Evolutionary conservation across 2,797 vertebrate genomes (phyloP), one percentile per base, ranked within the genome.

Genomic region (Notoglanidium macrostoma): DNA sequence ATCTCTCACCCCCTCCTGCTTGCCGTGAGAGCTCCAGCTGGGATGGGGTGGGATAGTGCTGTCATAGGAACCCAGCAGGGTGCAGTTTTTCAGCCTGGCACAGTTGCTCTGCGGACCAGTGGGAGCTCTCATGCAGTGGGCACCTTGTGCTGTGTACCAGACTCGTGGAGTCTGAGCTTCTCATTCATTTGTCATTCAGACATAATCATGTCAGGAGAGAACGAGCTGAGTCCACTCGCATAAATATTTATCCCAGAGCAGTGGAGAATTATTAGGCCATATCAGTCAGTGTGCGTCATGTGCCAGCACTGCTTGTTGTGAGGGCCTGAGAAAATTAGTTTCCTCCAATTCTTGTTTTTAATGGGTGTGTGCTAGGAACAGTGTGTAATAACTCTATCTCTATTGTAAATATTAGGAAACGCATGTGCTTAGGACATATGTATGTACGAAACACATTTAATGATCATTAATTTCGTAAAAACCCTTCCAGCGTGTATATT

Each of bases 101-200:
- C 59, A n/a, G 86, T 67, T 73, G 77, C 76, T 84, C 74, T 87
- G 51, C 83, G 74, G 57, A 82, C 61, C 78, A 65, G 82, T 87
- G 44, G 86, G 85, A 85, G 87, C 87, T 78, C 77, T 59, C 61
- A 61, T 68, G 84, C 72, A 74, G 82, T 82, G 55, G 88, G 77
- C 84, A 88, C 85, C 86, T 73, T 29, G 84, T 29, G n/a, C 59
- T 40, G 61, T 82, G 78, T 61, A 55, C 88, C 84, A 87, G 87
- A 32, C 85, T 91, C 89, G 21, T 49, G 12, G 82, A 59, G 83
- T 87, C 85, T 87, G 67, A 80, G 77, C 84, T 87, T 55, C 82
- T 88, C 86, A 80, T 86, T 88, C 89, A 91, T 91, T 91, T 87
- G 89, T 91, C 90, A 89, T 89, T 89, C 83, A 89, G 88, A 89